Evolutionary conservation across 2,797 vertebrate genomes (phyloP), one percentile per base, ranked within the genome.

Genomic region (Dromococcyx pavoninus): DNA sequence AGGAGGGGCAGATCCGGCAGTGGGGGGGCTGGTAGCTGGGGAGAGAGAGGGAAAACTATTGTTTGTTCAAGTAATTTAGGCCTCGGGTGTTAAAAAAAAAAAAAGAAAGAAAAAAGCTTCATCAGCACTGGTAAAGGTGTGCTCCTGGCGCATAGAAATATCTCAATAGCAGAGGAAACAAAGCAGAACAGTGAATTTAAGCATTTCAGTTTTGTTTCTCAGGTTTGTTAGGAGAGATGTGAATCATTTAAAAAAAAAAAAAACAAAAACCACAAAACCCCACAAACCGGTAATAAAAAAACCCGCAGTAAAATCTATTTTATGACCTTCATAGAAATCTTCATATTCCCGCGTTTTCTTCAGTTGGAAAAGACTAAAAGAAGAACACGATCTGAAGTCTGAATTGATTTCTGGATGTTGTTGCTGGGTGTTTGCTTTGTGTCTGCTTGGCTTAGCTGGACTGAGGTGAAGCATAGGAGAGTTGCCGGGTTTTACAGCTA

Each of bases 41-140:
- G 76, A 60, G 28, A 56, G 88, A 35, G 51, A 70, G 17, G 66
- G 72, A 54, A 85, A 58, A 37, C 35, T 62, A 80, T 73, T 81
- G 65, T 89, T 95, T 83, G 57, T 60, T 93, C 88, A 78, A 88
- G 78, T 86, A 88, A 92, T 91, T 91, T 92, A 74, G 79, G 27
- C 46, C 27, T 94, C 53, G 83, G 82, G 50, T 85, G 19, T 58
- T 2, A 39, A 27, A 8, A 33, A 27, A 15, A 37, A 61, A 22
- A 8, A 2, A 5, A 16, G 33, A 44, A 15, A 21, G 37, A 22
- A 69, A 46, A 28, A 17, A 13, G 2, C 30, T 75, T 61, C 43
- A 11, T 89, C 24, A 15, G 17, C 0, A 0, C 27, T 39, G 54
- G 15, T 39, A 23, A 88, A 95, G 90, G 76, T 96, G 58, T 41